Evolutionary conservation across 2,888 invertebrate genomes (phyloP), one percentile per base, ranked within the genome.

Genomic region (Trichopria drosophilae): DNA sequence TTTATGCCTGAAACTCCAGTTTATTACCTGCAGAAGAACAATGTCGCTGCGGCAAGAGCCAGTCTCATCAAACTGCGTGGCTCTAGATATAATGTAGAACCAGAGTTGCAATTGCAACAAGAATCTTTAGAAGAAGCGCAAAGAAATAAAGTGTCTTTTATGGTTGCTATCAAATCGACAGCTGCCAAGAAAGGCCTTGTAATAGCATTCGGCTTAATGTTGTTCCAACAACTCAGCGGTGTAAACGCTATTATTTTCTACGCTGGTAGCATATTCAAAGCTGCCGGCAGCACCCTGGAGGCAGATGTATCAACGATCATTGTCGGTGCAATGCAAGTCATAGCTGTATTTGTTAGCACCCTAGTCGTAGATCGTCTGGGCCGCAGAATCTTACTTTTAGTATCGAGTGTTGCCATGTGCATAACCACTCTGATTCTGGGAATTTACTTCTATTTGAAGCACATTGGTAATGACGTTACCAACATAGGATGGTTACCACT

Each of bases 1-100:
- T 87, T 90, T 62, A 88, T 93, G 84, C 95, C 94, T 0, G 95
- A 95, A 75, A 85, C 90, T 4, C 94, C 95, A 0, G 82, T 84
- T 20, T 90, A 81, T 69, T 78, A 84, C 59, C 79, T 89, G 56
- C 79, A 81, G 36, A 86, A 84, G 66, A 82, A 82, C 5, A 79
- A 81, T 29, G 76, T 81, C 16, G 81, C 83, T 1, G 84, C 83
- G 42, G 93, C 93, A 0, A 77, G 82, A 5, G 78, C 82, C 34
- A 82, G 91, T 0, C 75, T 94, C 57, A 76, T 83, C 53, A 84
- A 80, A 76, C 78, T 95, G 15, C 82, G 94, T n/a, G 93, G 93
- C 1, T 69, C 76, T 1, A 76, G 81, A 9, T 88, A 88, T 63
- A 83, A 87, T 61, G 82, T 83, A 29, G 84, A 82, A 37, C 66